Base-by-base conservation (phyloP, 2,113 vertebrate genomes). In the Lampris megalopsis region DNA sequence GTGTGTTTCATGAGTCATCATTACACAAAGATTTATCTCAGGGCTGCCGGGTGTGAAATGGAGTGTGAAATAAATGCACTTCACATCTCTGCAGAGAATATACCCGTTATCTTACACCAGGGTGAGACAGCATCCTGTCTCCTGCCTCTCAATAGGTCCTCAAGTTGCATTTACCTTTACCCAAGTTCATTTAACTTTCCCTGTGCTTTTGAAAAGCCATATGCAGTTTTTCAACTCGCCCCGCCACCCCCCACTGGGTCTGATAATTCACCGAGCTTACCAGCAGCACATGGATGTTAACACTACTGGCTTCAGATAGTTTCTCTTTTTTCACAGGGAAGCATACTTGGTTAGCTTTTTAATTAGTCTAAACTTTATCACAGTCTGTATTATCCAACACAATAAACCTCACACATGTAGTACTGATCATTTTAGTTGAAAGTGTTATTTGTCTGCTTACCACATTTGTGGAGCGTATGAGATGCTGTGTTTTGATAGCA, bases 61-160 rank as follows among this genome's bases (percentile, higher is more conserved):
- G 86, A 92, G 91, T 93, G 91, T 92, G 91, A 94, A 93, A 94
- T 92, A 86, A 94, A 89, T 90, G 90, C 91, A 93, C 89, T 94
- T 93, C 92, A 90, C 85, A 83, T 92, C 89, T 84, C 86, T 81
- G 84, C 88, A 91, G 88, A 87, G 89, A 85, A 92, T 90, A 92
- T 87, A 81, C 87, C 88, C 87, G 82, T 89, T 82, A 88, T 88
- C 84, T 85, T 82, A 80, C 87, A 74, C 83, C 40, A 50, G 86
- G 83, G 83, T 87, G 91, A 40, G 58, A 85, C 81, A 86, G 77
- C 88, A 84, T 89, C 77, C 83, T 77, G 75, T 70, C 72, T 71
- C 63, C 4, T 48, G 53, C 77, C 74, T 61, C 64, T 37, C 73
- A 90, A 75, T 89, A 71, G 86, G 72, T 84, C 83, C 77, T 84